phyloP scores from a whole-genome alignment of 2,888 invertebrate genomes.

The Habroteleia sp. region DNA sequence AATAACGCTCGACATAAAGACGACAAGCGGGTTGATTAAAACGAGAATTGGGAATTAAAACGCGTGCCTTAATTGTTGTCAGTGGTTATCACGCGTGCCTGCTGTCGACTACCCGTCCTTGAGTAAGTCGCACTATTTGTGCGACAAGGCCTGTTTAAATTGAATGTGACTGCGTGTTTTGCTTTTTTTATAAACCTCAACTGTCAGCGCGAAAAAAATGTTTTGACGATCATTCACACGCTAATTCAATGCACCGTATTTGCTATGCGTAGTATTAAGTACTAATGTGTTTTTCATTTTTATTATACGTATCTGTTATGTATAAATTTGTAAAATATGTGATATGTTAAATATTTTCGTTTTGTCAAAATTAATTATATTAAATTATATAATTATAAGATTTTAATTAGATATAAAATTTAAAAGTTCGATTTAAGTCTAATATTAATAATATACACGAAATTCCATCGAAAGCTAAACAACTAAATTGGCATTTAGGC shows the following conservation, averaged over 20 bases:
- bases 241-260: conserved; percentile 4
- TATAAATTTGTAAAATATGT: no score
- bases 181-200: conserved; percentile 47
- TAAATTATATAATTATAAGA: no score
- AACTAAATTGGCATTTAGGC: no score
- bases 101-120: conserved; percentile 54
- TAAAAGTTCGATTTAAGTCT: no score
- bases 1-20: conserved; percentile 70
- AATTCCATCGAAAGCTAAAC: no score
- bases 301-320: no score
- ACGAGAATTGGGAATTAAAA: conserved; percentile 77
- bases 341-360: no score
- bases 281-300: no score
- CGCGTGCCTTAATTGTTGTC: conserved; percentile 68
- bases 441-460: no score
- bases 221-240: conserved; percentile 20
- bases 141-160: conserved; percentile 36
- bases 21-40: conserved; percentile 76
- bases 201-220: conserved; percentile 25
- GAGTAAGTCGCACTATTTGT: conserved; percentile 56
- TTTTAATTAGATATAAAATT: no score
- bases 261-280: no score
- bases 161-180: conserved; percentile 49
- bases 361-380: no score
- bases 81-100: conserved; percentile 64